Base-by-base conservation (phyloP, 2,113 vertebrate genomes). In the Paracanthobrama guichenoti region DNA sequence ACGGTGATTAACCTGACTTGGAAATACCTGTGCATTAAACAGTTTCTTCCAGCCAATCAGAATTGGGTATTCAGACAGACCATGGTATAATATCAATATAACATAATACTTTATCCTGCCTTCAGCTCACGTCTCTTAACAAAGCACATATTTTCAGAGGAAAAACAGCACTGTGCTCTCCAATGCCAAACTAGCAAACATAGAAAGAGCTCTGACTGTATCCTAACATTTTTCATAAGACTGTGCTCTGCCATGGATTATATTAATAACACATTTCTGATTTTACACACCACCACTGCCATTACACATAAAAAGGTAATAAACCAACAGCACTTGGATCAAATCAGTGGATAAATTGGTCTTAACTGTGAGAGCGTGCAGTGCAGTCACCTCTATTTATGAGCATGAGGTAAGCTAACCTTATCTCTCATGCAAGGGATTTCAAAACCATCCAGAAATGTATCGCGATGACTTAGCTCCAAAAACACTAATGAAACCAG, bases 351-450 rank as follows among this genome's bases (percentile, higher is more conserved):
- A 79, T 18, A 60, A 79, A 59, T 3, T 60, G 46, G 44, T 22
- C 24, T 66, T 80, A 22, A 50, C 55, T 26, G 11, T 80, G 46
- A 75, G 72, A 28, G 8, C 24, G 4, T 53, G 72, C 46, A 16
- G 46, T 20, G 44, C 72, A 20, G 46, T 46, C 14, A 46, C n/a
- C 73, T 75, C 73, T 75, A 53, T 86, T 82, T 67, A 18, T 66
- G 64, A 59, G 73, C 10, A 73, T 79, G 60, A 73, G 73, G 35
- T 89, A 39, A 6, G 39, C 6, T 39, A 83, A 85, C 39, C 72
- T 83, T 72, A 88, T 81, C 64, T 81, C 20, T 71, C 53, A 67
- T 73, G 55, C 84, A 64, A 84, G 62, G 31, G 42, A 62, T 46
- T 67, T 84, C 2, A 50, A 79, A 48, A 64, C 11, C 50, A 46